Percentiles rank a stretch among this genome's conserved stretches.
Conservation (phyloP, 2,113 vertebrate genomes). For the Pseudopodoces humilis region DNA sequence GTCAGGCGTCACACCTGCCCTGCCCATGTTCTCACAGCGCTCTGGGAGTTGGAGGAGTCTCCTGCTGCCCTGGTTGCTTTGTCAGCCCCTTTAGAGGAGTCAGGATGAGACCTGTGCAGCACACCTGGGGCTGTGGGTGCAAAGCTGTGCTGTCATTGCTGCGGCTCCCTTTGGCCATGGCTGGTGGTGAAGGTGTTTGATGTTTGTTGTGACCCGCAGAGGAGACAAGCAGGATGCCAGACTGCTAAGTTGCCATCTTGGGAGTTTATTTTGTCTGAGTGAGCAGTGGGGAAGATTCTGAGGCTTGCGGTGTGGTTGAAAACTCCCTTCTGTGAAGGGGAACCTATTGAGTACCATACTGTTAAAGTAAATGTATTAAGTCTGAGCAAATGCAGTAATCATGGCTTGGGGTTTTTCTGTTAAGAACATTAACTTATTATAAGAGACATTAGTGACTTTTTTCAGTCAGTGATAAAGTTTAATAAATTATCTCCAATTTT, state of each 20-base stretch:
- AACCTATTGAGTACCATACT: constrained; percentile 61
- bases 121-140: neutral
- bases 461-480: constrained; percentile 71
- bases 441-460: constrained; percentile 72
- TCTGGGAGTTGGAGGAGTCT: neutral
- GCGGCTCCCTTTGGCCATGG: neutral
- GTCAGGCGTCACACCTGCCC: neutral
- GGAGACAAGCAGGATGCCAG: neutral
- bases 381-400: constrained; percentile 64
- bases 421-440: constrained; percentile 80
- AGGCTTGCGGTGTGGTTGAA: constrained; percentile 54
- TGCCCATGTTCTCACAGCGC: rapidly evolving
- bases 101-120: neutral
- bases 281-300: neutral
- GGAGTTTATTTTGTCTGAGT: neutral
- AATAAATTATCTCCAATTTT: constrained; percentile 80
- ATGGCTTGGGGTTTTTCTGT: constrained; percentile 66
- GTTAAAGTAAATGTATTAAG: constrained; percentile 63
- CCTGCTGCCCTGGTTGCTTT: neutral
- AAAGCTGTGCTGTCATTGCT: neutral
- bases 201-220: neutral
- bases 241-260: neutral
- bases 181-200: neutral
- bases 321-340: constrained; percentile 82
- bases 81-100: neutral